Evolutionary conservation across 1,140 invertebrate species (phyloP), one percentile per base, ranked within the genome.

Genomic region (Triops cancriformis): DNA sequence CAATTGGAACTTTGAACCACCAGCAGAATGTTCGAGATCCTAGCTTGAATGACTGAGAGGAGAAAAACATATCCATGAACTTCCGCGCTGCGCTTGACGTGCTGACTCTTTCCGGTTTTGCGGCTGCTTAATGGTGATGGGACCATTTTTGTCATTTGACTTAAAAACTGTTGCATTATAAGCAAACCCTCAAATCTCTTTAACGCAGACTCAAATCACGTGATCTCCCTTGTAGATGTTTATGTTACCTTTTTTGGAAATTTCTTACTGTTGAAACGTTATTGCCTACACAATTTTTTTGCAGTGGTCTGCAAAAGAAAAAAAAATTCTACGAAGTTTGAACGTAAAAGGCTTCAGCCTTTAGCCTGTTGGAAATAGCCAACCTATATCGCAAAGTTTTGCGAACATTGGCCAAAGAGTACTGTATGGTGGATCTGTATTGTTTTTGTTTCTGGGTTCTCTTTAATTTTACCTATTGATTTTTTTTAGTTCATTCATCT

Each of bases 41-140:
- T 23, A 64, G 18, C 5, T 64, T 23, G 51, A 64, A 64, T 64
- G 23, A 1, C n/a, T 64, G 14, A 64, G 51, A 64, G 14, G 51
- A 64, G 23, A 64, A 64, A 12, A n/a, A 18, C 23, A 64, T 64
- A 23, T 23, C 23, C 23, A 18, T 64, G 51, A 23, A 64, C 51
- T 64, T 64, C 51, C 51, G 51, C 23, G 51, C 18, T 64, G 51
- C 51, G 51, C 51, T 64, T 64, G 51, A 23, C 3, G 51, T 18
- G 14, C 18, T 64, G 51, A 23, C 9, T n/a, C 9, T 64, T 64
- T 64, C 51, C 51, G 23, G 51, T 64, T 18, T 64, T 64, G 51
- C 51, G 51, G 51, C 51, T 64, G n/a, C 51, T 64, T 18, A 64
- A 64, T 64, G 51, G 51, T 64, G 51, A 64, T 64, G 51, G 51